Conservation (phyloP, 2,888 invertebrate genomes). For the Seira ritae region DNA sequence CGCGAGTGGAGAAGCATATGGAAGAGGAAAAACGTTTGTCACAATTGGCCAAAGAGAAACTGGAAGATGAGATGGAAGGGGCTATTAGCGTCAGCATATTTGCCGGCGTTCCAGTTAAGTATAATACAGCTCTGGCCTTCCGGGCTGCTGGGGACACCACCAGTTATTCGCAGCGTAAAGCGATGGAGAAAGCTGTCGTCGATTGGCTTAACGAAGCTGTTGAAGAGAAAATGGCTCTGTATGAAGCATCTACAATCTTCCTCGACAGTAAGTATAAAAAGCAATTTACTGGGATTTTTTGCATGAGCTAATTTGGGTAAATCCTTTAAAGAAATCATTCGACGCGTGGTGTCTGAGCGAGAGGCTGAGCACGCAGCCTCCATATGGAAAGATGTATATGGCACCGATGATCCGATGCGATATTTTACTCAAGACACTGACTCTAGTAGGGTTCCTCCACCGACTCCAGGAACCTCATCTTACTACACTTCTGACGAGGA, state of each 20-base stretch:
- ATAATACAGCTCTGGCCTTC: constrained; percentile 16
- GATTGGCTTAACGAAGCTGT: constrained; percentile 45
- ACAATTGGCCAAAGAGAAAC: constrained; percentile 30
- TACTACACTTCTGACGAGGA: constrained; percentile 41
- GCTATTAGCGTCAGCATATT: constrained; percentile 27
- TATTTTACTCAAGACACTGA: constrained; percentile 1
- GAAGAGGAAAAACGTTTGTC: constrained; percentile 60
- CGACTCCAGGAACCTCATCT: constrained; percentile 47
- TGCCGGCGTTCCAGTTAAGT: constrained; percentile 44
- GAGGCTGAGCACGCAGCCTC: constrained; percentile 51
- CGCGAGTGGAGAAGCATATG: constrained; percentile 56
- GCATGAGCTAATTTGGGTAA: neutral
- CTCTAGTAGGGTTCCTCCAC: constrained; percentile 43
- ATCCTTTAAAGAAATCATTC: constrained; percentile 44
- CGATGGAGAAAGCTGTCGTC: constrained; percentile 17
- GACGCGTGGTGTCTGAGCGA: constrained; percentile 33
- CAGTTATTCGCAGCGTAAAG: neutral
- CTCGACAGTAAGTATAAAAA: constrained; percentile 56
- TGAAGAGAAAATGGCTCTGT: constrained; percentile 29
- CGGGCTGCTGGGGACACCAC: constrained; percentile 11
- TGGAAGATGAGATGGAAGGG: constrained; percentile 40
- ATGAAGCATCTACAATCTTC: constrained; percentile 36
- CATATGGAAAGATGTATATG: constrained; percentile 54
- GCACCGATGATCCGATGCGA: constrained; percentile 36
- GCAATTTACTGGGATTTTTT: neutral